Conservation (phyloP, 2,888 invertebrate genomes). For the Lepidocyrtoides sp. region DNA sequence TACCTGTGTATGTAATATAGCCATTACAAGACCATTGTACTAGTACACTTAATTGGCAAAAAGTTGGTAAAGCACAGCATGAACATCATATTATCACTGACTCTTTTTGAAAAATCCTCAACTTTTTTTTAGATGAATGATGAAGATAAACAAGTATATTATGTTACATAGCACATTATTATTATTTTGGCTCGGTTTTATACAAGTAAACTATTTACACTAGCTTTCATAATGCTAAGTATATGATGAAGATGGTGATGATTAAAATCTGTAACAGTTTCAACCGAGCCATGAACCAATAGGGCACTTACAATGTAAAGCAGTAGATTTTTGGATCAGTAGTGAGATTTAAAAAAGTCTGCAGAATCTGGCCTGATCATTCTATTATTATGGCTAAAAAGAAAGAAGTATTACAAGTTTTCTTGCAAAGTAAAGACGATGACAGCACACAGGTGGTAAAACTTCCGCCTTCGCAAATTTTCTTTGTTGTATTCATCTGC, state of each 20-base stretch:
- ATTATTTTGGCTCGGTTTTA: neutral
- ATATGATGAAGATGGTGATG: conserved; percentile 10
- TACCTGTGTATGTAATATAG: conserved; percentile 22
- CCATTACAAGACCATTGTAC: conserved; percentile 10
- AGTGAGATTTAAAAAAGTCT: conserved; percentile 6
- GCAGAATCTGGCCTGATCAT: conserved; percentile 18
- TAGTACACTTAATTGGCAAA: conserved; percentile 29
- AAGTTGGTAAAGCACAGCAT: conserved; percentile 20
- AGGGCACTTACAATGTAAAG: conserved; percentile 17
- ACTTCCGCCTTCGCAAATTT: conserved; percentile 63
- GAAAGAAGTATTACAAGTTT: neutral
- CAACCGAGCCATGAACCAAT: neutral
- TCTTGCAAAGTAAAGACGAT: neutral
- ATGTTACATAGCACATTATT: neutral
- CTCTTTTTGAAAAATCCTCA: neutral
- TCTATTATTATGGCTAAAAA: neutral
- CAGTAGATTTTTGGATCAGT: conserved; percentile 61
- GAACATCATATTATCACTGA: neutral
- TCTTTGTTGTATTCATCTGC: conserved; percentile 14
- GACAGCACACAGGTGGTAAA: conserved; percentile 14
- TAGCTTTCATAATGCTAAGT: neutral
- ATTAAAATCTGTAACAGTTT: conserved; percentile 73
- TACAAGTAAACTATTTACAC: neutral
- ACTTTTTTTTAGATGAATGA: neutral
- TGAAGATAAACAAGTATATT: neutral